Conservation (phyloP, 2,113 vertebrate genomes). For the Tyrannus savana region DNA sequence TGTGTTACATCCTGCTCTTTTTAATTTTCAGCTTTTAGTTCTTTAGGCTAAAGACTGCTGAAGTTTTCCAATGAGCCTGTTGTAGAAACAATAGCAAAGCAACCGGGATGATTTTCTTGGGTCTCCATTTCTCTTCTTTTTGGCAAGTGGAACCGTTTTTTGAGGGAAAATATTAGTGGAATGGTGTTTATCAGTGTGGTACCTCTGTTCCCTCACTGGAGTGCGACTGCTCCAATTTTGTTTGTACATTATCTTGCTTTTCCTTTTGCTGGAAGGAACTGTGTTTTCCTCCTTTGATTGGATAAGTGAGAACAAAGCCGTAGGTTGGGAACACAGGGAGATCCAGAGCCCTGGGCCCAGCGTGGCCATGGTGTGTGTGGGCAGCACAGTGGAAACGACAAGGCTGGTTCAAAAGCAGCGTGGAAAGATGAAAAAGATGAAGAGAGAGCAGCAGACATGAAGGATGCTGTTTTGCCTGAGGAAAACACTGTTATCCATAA, state of each 20-base stretch:
- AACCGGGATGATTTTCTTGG: background rate
- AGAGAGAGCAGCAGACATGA: constrained; percentile 15
- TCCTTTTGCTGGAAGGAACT: background rate
- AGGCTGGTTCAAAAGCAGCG: background rate
- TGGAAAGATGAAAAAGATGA: background rate
- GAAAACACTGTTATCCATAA: constrained; percentile 47
- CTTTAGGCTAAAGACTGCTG: background rate
- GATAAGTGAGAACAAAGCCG: background rate
- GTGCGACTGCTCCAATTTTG: background rate
- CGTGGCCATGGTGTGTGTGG: background rate
- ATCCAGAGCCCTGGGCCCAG: background rate
- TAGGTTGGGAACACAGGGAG: background rate
- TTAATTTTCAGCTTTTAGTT: background rate
- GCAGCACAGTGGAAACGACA: background rate
- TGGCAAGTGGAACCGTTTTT: background rate
- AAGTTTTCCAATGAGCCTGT: background rate
- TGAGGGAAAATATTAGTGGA: background rate
- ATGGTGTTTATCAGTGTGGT: background rate
- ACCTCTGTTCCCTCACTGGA: background rate
- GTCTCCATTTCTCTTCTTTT: background rate
- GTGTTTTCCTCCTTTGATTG: background rate
- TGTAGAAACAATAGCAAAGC: background rate
- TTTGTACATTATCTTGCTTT: background rate
- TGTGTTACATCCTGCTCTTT: background rate
- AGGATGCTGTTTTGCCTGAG: constrained; percentile 58